Evolutionary conservation across 2,888 invertebrate genomes (phyloP).

Genomic region (Diadromus collaris): DNA sequence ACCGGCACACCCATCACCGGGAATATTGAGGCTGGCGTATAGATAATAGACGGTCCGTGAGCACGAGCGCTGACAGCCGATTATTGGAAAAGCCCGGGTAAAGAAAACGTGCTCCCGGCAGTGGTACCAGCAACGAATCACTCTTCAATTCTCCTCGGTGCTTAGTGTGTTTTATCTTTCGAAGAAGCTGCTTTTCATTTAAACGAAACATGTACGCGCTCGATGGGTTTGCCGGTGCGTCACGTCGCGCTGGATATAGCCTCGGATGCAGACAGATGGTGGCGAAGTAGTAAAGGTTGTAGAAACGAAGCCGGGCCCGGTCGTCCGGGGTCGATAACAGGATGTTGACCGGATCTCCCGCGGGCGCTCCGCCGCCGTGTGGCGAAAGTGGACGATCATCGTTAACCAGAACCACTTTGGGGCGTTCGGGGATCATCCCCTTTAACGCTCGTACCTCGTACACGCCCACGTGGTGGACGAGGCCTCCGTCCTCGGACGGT

Average conservation of each 20-base stretch:
- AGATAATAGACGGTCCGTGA: conserved; percentile 29
- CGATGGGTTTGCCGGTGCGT: background rate
- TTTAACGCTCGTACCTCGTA: conserved; percentile 53
- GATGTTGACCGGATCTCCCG: conserved; percentile 53
- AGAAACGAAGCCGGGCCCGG: conserved; percentile 19
- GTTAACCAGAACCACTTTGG: conserved; percentile 59
- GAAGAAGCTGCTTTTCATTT: conserved; percentile 8
- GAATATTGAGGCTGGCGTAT: conserved; percentile 8
- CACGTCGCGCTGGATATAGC: conserved; percentile 12
- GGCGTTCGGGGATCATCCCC: conserved; percentile 56
- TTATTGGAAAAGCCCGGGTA: conserved; percentile 44
- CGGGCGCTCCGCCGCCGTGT: conserved; percentile 27
- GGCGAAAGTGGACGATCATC: conserved; percentile 58
- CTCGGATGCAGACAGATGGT: background rate
- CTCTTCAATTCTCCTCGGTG: conserved; percentile 7
- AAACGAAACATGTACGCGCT: background rate
- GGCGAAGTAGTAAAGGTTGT: conserved; percentile 11
- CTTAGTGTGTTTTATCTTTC: background rate
- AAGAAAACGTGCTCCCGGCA: conserved; percentile 17
- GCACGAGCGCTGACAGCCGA: conserved; percentile 41
- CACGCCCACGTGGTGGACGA: conserved; percentile 41
- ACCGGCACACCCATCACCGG: background rate
- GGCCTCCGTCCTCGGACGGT: conserved; percentile 2
- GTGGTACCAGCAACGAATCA: conserved; percentile 32
- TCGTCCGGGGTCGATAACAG: conserved; percentile 50